A percentile compares a stretch with the other conserved stretches of the same genome.
Evolutionary conservation across 2,113 vertebrate species (phyloP).

Genomic region (Zapornia atra): DNA sequence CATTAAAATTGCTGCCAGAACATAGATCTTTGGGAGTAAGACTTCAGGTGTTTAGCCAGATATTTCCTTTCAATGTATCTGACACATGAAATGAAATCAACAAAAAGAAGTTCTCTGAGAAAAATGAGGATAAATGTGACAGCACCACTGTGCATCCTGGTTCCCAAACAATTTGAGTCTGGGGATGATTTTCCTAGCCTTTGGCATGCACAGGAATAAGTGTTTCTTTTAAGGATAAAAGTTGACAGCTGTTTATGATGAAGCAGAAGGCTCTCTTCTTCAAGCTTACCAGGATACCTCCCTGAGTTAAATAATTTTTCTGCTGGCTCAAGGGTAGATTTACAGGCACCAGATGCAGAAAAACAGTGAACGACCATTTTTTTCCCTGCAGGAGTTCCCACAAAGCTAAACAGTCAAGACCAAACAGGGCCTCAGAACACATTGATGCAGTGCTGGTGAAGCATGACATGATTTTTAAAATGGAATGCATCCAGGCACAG

Average conservation of each 20-base stretch:
- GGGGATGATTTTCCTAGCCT: neutral
- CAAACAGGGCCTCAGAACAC: neutral
- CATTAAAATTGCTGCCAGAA: neutral
- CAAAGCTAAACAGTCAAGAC: neutral
- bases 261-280: neutral
- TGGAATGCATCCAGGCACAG: neutral
- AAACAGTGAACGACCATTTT: neutral
- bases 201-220: neutral
- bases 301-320: neutral
- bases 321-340: neutral
- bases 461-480: neutral
- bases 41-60: neutral
- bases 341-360: slow-evolving; percentile 20
- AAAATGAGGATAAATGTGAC: neutral
- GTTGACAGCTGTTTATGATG: neutral
- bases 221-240: neutral
- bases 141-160: neutral
- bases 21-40: neutral
- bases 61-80: neutral
- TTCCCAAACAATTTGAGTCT: neutral
- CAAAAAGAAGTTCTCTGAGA: neutral
- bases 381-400: neutral
- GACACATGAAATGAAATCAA: neutral
- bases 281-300: neutral
- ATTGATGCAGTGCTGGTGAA: neutral